Base-by-base conservation (phyloP, 2,888 invertebrate species). In the Tenthredo scrophulariae region DNA sequence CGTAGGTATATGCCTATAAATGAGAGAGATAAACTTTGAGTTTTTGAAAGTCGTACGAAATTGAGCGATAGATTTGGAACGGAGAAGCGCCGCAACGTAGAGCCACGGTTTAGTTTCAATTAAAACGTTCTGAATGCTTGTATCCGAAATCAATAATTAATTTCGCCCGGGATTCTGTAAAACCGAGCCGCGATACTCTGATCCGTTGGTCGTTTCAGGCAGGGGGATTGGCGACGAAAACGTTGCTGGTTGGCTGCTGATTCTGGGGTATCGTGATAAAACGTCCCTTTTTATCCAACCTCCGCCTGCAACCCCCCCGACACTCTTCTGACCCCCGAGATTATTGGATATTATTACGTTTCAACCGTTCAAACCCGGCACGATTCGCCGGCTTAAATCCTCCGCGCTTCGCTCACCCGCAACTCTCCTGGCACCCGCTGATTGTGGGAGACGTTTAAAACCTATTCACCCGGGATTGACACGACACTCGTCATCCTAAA, bases 301-400 rank as follows among this genome's bases (percentile, higher is more conserved):
- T 50, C 33, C 22, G 54, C 33, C 15, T 46, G 46, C 46, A 46
- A 13, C 77, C 29, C 88, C 65, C 79, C 87, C 87, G 88, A 88
- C 88, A 87, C 67, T 37, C 70, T 83, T 37, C 50, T 83, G 83
- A 70, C 65, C 83, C 83, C 89, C 90, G 90, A 91, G 92, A 93
- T 93, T 92, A 93, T 93, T 93, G 93, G 92, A 93, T 93, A 93
- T 93, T 93, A 93, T 93, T 93, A 92, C 92, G 93, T 93, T 93
- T 93, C 92, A 91, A 93, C 92, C 93, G 91, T 93, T 93, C 93
- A 93, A 93, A 92, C 92, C 92, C 91, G 72, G 89, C 90, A 91
- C 92, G 93, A 93, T 93, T 93, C 93, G 93, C 92, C 91, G 91
- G 90, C 91, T 90, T 89, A 90, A 88, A 90, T 89, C 91, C 91